Conservation (phyloP, 2,113 vertebrate species). For the Hipposideros armiger region DNA sequence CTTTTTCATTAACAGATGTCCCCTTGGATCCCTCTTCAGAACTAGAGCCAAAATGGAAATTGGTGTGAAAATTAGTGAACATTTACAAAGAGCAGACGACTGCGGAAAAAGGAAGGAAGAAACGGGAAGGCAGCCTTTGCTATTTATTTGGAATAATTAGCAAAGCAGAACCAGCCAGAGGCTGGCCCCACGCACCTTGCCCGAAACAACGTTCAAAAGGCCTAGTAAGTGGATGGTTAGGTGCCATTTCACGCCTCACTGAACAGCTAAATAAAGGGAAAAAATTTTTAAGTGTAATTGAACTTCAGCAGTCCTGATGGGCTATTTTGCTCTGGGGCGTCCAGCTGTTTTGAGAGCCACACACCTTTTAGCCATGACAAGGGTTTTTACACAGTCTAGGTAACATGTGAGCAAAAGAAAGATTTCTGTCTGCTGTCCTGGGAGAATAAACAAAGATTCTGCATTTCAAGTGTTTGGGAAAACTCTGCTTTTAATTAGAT, state of each 20-base stretch:
- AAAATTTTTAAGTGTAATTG: slow-evolving; percentile 55
- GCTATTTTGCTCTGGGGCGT: neutral
- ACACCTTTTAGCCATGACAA: neutral
- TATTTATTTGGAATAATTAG: slow-evolving; percentile 64
- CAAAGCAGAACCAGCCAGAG: slow-evolving; percentile 68
- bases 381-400: neutral
- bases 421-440: neutral
- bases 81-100: slow-evolving; percentile 9
- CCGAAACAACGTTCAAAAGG: slow-evolving; percentile 57
- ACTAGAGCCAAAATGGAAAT: slow-evolving; percentile 66
- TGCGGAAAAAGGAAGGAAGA: neutral
- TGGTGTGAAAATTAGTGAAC: slow-evolving; percentile 72
- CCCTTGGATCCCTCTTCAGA: slow-evolving; percentile 47
- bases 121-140: slow-evolving; percentile 32
- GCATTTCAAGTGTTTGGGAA: neutral
- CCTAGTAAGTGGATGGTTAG: slow-evolving; percentile 61
- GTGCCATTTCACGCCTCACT: slow-evolving; percentile 72
- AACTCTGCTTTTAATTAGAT: slow-evolving; percentile 36
- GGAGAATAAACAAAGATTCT: slow-evolving; percentile 24
- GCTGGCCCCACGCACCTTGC: neutral
- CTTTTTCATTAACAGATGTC: slow-evolving; percentile 48
- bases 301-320: neutral
- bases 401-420: neutral
- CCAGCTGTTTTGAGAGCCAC: neutral
- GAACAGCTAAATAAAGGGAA: slow-evolving; percentile 73